Evolutionary conservation across 2,888 invertebrate genomes (phyloP).

Genomic region (Margaritifera margaritifera): DNA sequence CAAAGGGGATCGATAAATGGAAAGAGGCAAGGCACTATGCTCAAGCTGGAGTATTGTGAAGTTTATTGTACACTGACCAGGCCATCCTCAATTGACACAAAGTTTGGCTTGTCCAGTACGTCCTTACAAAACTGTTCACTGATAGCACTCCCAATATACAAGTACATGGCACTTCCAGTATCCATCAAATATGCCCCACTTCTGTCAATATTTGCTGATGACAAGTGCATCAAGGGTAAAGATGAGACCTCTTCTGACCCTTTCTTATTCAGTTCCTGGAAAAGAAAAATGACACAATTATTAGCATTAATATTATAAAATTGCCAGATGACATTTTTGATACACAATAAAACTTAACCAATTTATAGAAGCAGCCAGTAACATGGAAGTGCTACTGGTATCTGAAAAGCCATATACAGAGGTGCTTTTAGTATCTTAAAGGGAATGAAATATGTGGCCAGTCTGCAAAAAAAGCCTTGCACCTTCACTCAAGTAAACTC

Average conservation of each 20-base stretch:
- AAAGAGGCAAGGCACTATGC: too few species aligned
- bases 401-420: too few species aligned
- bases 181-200: conserved; percentile 94
- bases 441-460: too few species aligned
- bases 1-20: too few species aligned
- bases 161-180: conserved; percentile 84
- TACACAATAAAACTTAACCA: neutral
- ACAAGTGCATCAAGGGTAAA: conserved; percentile 88
- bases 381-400: too few species aligned
- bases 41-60: too few species aligned
- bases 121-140: conserved; percentile 84
- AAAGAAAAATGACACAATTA: conserved; percentile 4
- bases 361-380: too few species aligned
- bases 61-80: conserved; percentile 52
- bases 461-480: too few species aligned
- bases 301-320: neutral
- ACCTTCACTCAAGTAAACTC: too few species aligned
- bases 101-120: conserved; percentile 80
- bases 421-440: too few species aligned
- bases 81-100: conserved; percentile 63
- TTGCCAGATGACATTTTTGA: conserved; percentile 2
- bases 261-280: conserved; percentile 67
- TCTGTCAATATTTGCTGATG: conserved; percentile 82
- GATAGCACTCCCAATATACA: conserved; percentile 88
- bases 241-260: conserved; percentile 70